Percentiles rank a stretch among this genome's conserved stretches.
phyloP scores from a whole-genome alignment of 1,140 invertebrate genomes.

The Phymastichus coffea region DNA sequence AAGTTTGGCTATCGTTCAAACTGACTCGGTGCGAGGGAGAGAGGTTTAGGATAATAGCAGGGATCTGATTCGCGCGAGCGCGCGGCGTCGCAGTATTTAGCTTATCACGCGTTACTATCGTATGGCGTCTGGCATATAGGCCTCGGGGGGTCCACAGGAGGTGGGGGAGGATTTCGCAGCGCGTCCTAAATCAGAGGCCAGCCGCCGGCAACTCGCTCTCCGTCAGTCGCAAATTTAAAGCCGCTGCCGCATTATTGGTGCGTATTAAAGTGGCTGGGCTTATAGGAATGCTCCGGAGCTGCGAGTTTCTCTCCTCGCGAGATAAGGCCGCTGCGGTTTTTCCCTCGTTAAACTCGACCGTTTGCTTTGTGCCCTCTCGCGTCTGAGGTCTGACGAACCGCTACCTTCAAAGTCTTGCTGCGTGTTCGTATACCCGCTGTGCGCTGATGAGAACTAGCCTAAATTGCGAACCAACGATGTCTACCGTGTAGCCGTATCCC shows the following conservation, averaged over 20 bases:
- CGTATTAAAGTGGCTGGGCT: not conserved
- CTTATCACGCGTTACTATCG: constrained; percentile 39
- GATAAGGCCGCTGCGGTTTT: constrained; percentile 22
- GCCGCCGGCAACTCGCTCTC: constrained; percentile 35
- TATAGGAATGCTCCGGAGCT: not conserved
- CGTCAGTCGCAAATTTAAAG: constrained; percentile 41
- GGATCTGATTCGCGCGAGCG: no score
- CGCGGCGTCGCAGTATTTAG: constrained; percentile 31
- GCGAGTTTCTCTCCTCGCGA: no score
- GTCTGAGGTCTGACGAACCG: not conserved
- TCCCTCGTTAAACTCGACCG: constrained; percentile 12
- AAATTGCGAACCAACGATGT: no score
- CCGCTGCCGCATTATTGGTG: constrained; percentile 30
- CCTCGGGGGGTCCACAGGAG: constrained; percentile 28
- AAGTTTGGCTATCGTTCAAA: no score
- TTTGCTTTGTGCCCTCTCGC: constrained; percentile 7
- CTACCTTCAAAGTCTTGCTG: no score
- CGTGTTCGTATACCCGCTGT: no score
- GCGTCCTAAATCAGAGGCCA: constrained; percentile 39
- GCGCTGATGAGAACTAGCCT: no score
- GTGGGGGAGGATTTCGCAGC: no score
- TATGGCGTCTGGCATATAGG: constrained; percentile 14
- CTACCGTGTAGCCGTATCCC: no score
- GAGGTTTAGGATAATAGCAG: no score
- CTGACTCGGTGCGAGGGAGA: no score